Evolutionary conservation across 1,140 invertebrate species (phyloP).

Genomic region (Lordiphosa stackelbergi): DNA sequence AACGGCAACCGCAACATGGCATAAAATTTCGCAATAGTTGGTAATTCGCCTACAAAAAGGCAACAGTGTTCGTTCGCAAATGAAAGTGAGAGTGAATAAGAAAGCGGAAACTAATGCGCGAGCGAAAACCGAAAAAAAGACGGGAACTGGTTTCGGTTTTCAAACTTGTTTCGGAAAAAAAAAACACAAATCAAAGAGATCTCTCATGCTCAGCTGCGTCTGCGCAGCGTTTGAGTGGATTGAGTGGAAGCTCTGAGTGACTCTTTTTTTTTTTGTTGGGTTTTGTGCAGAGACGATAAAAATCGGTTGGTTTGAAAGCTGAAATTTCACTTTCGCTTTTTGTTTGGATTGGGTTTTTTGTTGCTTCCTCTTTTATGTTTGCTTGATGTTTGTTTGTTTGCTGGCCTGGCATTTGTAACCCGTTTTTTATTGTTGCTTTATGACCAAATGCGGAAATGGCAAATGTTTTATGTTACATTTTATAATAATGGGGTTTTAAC

Average conservation of each 20-base stretch:
- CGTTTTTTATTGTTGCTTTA: constrained; percentile 30
- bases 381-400: constrained; percentile 44
- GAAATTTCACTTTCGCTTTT: constrained; percentile 77
- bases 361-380: constrained; percentile 57
- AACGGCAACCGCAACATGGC: constrained; percentile 32
- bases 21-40: constrained; percentile 66
- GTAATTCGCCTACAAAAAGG: constrained; percentile 30
- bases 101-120: constrained; percentile 76
- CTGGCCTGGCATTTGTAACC: constrained; percentile 21
- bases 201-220: constrained; percentile 61
- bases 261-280: constrained; percentile 13
- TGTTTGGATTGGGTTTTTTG: constrained; percentile 21
- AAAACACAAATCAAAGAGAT: constrained; percentile 20
- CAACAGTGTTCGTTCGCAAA: constrained; percentile 53
- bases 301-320: constrained; percentile 69
- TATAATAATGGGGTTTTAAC: no score
- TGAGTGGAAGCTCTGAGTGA: constrained; percentile 37
- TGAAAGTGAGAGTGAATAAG: constrained; percentile 78
- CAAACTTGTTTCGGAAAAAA: constrained; percentile 14
- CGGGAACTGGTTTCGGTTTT: constrained; percentile 54
- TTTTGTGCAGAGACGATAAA: constrained; percentile 39
- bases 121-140: constrained; percentile 53
- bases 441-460: constrained; percentile 46
- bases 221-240: constrained; percentile 45
- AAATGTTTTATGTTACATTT: constrained; percentile 18